Evolutionary conservation across 2,888 invertebrate species (phyloP), one percentile per base, ranked within the genome.

Genomic region (Carcina quercana): DNA sequence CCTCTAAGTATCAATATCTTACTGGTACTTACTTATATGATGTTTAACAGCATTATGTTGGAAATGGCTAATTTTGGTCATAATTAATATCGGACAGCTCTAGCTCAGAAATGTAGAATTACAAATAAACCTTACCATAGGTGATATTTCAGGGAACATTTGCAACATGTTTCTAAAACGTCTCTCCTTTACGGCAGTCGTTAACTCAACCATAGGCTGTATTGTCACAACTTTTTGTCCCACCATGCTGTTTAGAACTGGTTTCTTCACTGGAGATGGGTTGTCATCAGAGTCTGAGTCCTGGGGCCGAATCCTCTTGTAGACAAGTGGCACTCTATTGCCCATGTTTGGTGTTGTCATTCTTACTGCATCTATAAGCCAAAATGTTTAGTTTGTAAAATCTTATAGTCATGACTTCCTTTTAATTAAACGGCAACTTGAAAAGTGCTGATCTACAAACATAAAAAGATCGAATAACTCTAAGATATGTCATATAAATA

Each of bases 91-190:
- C n/a, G n/a, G n/a, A n/a, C n/a, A n/a, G n/a, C n/a, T n/a, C n/a
- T n/a, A n/a, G n/a, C n/a, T n/a, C n/a, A n/a, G n/a, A n/a, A n/a
- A n/a, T n/a, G n/a, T n/a, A n/a, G n/a, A n/a, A n/a, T n/a, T n/a
- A 19, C 10, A 22, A 7, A 22, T 13, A 35, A n/a, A 38, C 61
- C 73, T 68, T 67, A 89, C 90, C 68, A 86, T 69, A 15, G 86
- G 82, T 40, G 87, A 85, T 45, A 87, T 70, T 34, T 86, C 80
- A 3, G 90, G 89, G 52, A 88, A 89, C 70, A 87, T 86, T 56
- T 87, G 85, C 40, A 85, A 67, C 69, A 90, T 85, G 61, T 88
- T 89, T 55, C 86, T 82, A 55, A 89, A 86, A 39, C 87, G 75
- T 31, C 86, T 75, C 49, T 88, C 88, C 42, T 86, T 86, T n/a